Percentiles rank a stretch among this genome's conserved stretches.
These are phyloP conservation scores for Vulpes lagopus DNA, from an alignment of 2,113 vertebrate species.

Conservation along the genomic window DNA sequence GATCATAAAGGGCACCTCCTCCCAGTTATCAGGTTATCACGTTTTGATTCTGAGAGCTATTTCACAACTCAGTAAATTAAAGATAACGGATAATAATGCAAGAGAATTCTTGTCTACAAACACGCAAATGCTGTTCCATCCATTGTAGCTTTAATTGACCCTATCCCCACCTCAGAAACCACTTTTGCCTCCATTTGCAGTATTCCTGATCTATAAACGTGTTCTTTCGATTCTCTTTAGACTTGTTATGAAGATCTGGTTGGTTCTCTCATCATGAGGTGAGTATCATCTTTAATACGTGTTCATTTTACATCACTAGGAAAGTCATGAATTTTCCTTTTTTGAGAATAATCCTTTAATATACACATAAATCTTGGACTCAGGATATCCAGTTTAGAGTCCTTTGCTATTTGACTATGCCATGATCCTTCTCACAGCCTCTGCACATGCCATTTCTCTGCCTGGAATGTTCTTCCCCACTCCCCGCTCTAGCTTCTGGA, in stretches of 20 bases:
- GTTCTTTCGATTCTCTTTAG: conserved; percentile 3
- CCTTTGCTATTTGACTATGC: background rate
- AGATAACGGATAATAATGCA: background rate
- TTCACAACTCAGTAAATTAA: background rate
- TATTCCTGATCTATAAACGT: background rate
- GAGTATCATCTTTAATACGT: conserved; percentile 37
- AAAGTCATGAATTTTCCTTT: conserved; percentile 5
- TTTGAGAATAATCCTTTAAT: conserved; percentile 40
- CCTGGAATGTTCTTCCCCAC: background rate
- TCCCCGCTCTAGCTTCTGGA: background rate
- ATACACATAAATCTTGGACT: background rate
- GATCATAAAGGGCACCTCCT: background rate
- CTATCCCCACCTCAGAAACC: background rate
- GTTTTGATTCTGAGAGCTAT: background rate
- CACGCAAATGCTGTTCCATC: background rate
- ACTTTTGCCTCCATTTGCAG: background rate
- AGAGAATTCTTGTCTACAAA: background rate
- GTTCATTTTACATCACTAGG: conserved; percentile 1
- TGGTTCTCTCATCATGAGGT: conserved; percentile 3
- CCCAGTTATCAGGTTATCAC: background rate
- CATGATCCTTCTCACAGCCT: background rate
- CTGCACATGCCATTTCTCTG: background rate
- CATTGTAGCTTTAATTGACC: background rate
- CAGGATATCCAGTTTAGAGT: background rate
- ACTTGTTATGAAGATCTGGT: background rate